Conservation (phyloP, 2,888 invertebrate genomes). For the Sarcophaga carnaria region DNA sequence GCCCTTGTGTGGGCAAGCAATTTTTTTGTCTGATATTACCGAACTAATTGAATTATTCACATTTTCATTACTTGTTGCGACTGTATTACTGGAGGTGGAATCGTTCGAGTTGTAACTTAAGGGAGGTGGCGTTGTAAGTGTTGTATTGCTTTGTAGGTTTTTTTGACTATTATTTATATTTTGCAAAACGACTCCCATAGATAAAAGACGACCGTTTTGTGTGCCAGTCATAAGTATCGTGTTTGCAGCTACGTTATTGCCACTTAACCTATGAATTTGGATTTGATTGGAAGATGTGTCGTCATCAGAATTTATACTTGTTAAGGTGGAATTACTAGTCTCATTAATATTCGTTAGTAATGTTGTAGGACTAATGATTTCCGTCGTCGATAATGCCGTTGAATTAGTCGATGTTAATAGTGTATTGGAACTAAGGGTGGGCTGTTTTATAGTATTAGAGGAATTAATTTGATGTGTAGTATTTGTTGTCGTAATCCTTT, state of each 20-base stretch:
- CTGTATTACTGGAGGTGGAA: conserved; percentile 37
- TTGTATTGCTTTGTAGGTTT: conserved; percentile 18
- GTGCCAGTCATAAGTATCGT: conserved; percentile 41
- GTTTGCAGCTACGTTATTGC: conserved; percentile 28
- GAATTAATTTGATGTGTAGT: conserved; percentile 29
- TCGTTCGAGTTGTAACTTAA: conserved; percentile 50
- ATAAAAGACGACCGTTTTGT: conserved; percentile 43
- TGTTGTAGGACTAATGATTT: conserved; percentile 36
- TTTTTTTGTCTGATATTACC: conserved; percentile 52
- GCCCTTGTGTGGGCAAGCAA: conserved; percentile 82
- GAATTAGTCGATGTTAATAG: conserved; percentile 39
- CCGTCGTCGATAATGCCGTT: conserved; percentile 26
- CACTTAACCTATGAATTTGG: conserved; percentile 42
- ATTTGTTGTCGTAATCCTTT: conserved; percentile 47
- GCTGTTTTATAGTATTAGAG: conserved; percentile 28
- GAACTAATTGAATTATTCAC: conserved; percentile 71
- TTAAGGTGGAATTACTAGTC: conserved; percentile 44
- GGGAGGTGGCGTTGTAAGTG: conserved; percentile 39
- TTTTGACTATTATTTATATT: conserved; percentile 53
- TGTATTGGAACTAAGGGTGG: conserved; percentile 30
- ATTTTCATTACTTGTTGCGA: conserved; percentile 14
- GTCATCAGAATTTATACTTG: conserved; percentile 52
- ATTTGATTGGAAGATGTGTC: conserved; percentile 36
- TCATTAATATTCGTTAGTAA: conserved; percentile 41
- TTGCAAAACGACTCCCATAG: conserved; percentile 51